Conservation (phyloP, 2,888 invertebrate genomes). For the Scaptomyza polygonia region DNA sequence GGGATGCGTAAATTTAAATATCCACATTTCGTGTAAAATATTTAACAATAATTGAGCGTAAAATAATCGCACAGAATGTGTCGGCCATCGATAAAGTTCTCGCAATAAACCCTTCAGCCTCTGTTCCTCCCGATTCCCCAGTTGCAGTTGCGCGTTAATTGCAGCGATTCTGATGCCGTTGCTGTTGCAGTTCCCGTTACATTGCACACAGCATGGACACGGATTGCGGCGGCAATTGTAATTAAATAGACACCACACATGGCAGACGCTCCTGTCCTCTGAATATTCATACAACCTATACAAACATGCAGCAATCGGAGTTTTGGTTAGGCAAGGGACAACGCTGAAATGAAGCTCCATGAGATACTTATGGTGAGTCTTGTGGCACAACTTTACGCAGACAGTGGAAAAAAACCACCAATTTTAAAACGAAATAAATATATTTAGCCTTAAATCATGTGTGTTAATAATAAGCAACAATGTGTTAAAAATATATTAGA, state of each 20-base stretch:
- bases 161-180: slow-evolving; percentile 55
- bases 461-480: too few relatives aligned
- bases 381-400: neutral
- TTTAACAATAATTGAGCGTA: slow-evolving; percentile 84
- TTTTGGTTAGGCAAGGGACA: slow-evolving; percentile 13
- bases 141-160: slow-evolving; percentile 56
- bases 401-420: slow-evolving; percentile 24
- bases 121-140: slow-evolving; percentile 15
- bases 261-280: slow-evolving; percentile 32
- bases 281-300: slow-evolving; percentile 14
- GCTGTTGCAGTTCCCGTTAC: slow-evolving; percentile 15
- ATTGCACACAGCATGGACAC: slow-evolving; percentile 55
- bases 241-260: slow-evolving; percentile 82
- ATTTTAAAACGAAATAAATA: too few relatives aligned
- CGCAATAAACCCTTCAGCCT: slow-evolving; percentile 20
- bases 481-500: too few relatives aligned
- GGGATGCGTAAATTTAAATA: slow-evolving; percentile 67
- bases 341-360: slow-evolving; percentile 25
- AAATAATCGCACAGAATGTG: slow-evolving; percentile 76
- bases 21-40: slow-evolving; percentile 80
- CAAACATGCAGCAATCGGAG: slow-evolving; percentile 15
- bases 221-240: slow-evolving; percentile 83
- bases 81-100: slow-evolving; percentile 50
- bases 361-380: slow-evolving; percentile 32
- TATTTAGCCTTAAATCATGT: too few relatives aligned